Evolutionary conservation across 1,140 invertebrate species (phyloP).

Genomic region (Eriocheir sinensis): DNA sequence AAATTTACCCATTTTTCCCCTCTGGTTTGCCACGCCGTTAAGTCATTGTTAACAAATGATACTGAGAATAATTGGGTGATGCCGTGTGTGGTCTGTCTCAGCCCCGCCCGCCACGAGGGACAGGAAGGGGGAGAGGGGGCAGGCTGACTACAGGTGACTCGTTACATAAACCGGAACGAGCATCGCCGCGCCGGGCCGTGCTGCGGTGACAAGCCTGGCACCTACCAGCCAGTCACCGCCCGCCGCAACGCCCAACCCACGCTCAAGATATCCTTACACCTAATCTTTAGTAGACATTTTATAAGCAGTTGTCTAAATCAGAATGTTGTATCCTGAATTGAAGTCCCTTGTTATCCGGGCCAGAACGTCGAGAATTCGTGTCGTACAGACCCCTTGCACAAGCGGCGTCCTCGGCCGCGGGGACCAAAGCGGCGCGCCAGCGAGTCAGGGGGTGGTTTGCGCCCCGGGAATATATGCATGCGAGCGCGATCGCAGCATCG

Average conservation of each 20-base stretch:
- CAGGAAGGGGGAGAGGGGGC: background rate
- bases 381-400: constrained; percentile 1
- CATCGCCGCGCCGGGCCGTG: background rate
- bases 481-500: background rate
- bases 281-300: constrained; percentile 26
- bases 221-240: background rate
- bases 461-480: background rate
- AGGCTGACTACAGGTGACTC: background rate
- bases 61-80: background rate
- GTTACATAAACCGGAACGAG: constrained; percentile 4
- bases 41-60: background rate
- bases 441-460: background rate
- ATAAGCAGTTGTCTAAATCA: constrained; percentile 16
- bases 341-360: constrained; percentile 1
- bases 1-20: background rate
- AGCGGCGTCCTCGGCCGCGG: background rate
- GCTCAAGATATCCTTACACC: constrained; percentile 3
- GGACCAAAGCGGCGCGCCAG: background rate
- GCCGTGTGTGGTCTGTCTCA: background rate
- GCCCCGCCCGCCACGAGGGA: background rate
- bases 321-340: constrained; percentile 25
- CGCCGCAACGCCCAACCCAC: background rate
- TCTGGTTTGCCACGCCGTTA: too few species aligned
- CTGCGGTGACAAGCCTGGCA: background rate
- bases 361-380: constrained; percentile 14